Conservation (phyloP, 2,888 invertebrate genomes). For the Mythimna vitellina region DNA sequence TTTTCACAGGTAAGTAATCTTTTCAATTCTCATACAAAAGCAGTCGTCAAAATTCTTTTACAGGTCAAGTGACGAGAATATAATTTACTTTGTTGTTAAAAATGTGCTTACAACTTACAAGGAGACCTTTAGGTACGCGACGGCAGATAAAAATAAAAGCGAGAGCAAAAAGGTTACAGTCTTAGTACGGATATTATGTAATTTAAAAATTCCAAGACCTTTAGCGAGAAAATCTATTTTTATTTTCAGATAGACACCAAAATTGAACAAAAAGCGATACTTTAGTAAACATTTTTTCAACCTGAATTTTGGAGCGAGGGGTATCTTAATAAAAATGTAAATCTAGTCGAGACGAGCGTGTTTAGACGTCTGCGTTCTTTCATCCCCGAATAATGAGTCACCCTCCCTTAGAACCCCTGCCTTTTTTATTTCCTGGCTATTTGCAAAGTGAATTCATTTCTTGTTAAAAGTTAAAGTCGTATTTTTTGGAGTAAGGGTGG, state of each 20-base stretch:
- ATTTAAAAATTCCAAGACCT: slow-evolving; percentile 38
- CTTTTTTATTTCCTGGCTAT: slow-evolving; percentile 61
- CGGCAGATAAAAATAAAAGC: slow-evolving; percentile 21
- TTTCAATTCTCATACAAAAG: slow-evolving; percentile 5
- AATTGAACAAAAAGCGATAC: slow-evolving; percentile 38
- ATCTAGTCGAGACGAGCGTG: slow-evolving; percentile 50
- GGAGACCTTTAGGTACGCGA: slow-evolving; percentile 10
- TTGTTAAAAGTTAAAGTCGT: slow-evolving; percentile 62
- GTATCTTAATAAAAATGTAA: slow-evolving; percentile 58
- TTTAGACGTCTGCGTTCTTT: slow-evolving; percentile 60
- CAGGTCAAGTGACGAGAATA: slow-evolving; percentile 12
- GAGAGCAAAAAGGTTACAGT: slow-evolving; percentile 22
- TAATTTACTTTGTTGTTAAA: slow-evolving; percentile 28
- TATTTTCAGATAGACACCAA: slow-evolving; percentile 38
- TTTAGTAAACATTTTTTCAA: slow-evolving; percentile 35
- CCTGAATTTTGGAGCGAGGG: slow-evolving; percentile 41
- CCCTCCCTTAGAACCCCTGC: slow-evolving; percentile 36
- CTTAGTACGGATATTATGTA: slow-evolving; percentile 34
- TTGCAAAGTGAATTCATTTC: slow-evolving; percentile 65
- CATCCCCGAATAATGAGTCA: slow-evolving; percentile 62
- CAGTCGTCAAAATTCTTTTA: slow-evolving; percentile 7
- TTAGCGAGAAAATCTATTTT: slow-evolving; percentile 18
- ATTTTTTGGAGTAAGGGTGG: slow-evolving; percentile 31
- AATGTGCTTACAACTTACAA: slow-evolving; percentile 14
- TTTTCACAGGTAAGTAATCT: neutral